phyloP scores from a whole-genome alignment of 1,140 invertebrate species.

The Andricus grossulariae region DNA sequence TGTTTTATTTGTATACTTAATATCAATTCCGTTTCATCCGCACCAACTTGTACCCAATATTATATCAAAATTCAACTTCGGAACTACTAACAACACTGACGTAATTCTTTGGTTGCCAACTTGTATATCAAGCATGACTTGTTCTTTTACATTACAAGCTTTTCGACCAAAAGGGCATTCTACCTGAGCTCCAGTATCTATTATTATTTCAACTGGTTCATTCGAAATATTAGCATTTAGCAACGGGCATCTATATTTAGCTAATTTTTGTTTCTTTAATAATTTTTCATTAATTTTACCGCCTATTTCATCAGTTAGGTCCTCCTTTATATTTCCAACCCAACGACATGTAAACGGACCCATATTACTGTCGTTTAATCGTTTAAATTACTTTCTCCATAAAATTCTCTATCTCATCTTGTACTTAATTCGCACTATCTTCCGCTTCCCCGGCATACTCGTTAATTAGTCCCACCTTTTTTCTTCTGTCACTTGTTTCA shows the following conservation, averaged over 20 bases:
- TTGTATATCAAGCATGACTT: not conserved
- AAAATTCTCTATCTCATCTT: not conserved
- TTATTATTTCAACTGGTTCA: not conserved
- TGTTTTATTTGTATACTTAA: no score
- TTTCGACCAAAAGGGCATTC: not conserved
- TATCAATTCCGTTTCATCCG: no score
- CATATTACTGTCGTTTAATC: no score
- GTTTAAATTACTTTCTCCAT: no score
- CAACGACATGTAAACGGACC: not conserved
- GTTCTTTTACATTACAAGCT: not conserved
- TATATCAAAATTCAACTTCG: not conserved
- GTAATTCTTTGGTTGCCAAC: not conserved
- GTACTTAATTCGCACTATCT: not conserved
- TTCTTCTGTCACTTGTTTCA: not conserved
- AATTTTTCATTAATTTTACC: not conserved
- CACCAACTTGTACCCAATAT: no score
- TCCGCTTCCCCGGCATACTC: not conserved
- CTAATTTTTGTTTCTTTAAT: not conserved
- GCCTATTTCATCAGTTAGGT: not conserved
- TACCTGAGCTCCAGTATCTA: not conserved
- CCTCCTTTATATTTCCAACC: not conserved
- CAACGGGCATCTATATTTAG: not conserved
- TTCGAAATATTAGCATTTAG: not conserved
- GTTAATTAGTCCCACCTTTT: not conserved
- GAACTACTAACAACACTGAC: not conserved